Percentiles rank a stretch among this genome's conserved stretches.
Conservation (phyloP, 2,888 invertebrate species). For the Caenorhabditis doughertyi region DNA sequence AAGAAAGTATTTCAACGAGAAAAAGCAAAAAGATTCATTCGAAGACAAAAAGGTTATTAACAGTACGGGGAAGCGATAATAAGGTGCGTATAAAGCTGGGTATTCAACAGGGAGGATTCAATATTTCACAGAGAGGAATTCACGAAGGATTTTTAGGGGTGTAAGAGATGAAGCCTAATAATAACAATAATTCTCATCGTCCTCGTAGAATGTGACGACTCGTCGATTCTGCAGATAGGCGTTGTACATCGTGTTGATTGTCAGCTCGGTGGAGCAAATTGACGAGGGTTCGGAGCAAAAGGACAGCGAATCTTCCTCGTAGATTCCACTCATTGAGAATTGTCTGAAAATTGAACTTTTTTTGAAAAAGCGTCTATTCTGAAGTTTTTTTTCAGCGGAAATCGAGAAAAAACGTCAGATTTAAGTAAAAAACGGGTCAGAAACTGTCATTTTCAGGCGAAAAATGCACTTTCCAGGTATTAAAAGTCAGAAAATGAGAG, state of each 20-base stretch:
- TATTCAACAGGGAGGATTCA: not conserved
- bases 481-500: too few species aligned
- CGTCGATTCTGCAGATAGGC: not conserved
- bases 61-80: not conserved
- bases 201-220: conserved; percentile 30
- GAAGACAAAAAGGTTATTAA: conserved; percentile 1
- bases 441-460: too few species aligned
- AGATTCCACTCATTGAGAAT: conserved; percentile 13
- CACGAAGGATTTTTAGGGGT: not conserved
- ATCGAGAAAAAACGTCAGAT: too few species aligned
- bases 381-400: too few species aligned
- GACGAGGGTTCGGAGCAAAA: conserved; percentile 9
- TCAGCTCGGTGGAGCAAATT: not conserved
- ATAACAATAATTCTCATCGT: not conserved
- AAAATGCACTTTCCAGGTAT: too few species aligned
- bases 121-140: not conserved
- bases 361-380: too few species aligned
- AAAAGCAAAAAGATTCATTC: not conserved
- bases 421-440: too few species aligned
- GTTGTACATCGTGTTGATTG: conserved; percentile 13
- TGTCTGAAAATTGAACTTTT: not conserved
- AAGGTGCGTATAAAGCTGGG: not conserved
- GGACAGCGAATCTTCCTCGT: not conserved
- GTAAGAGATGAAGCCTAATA: not conserved
- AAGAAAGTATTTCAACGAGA: not conserved